Conservation (phyloP, 64 coral and sea anemone genomes). For the Pachyseris speciosa region DNA sequence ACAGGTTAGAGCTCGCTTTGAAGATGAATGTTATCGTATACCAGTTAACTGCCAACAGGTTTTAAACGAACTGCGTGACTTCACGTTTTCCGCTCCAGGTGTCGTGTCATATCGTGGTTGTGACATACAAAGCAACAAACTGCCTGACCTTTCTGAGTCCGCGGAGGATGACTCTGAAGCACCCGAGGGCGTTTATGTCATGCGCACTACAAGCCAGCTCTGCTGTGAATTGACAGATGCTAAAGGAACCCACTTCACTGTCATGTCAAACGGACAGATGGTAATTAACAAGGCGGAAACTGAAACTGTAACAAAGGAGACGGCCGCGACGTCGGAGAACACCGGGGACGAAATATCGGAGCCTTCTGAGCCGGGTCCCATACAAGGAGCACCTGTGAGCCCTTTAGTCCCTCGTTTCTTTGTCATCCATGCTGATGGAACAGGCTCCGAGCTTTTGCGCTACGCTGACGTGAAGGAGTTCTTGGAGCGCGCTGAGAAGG, state of each 20-base stretch:
- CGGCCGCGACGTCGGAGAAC: not conserved
- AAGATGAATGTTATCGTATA: not conserved
- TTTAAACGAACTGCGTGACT: not conserved
- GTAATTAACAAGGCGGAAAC: conserved; percentile 29
- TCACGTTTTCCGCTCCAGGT: conserved; percentile 58
- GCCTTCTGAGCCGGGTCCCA: not conserved
- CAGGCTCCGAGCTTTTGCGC: conserved; percentile 92
- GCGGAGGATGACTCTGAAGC: conserved; percentile 1
- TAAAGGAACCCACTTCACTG: conserved; percentile 72
- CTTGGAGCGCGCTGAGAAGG: conserved; percentile 72
- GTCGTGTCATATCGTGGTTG: conserved; percentile 62
- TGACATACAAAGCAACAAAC: not conserved
- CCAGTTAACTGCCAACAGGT: not conserved
- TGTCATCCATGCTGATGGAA: conserved; percentile 85
- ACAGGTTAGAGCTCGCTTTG: not conserved
- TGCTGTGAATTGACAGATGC: conserved; percentile 86
- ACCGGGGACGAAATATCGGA: not conserved
- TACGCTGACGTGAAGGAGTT: conserved; percentile 78
- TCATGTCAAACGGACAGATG: conserved; percentile 78
- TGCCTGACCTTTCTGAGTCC: conserved; percentile 9
- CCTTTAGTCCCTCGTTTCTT: conserved; percentile 91
- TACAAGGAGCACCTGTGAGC: conserved; percentile 19
- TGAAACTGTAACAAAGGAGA: not conserved
- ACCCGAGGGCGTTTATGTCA: conserved; percentile 72
- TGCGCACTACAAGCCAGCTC: conserved; percentile 77